Percentiles rank a stretch among this genome's conserved stretches.
Evolutionary conservation across 2,113 vertebrate species (phyloP).

Genomic region (Cephalopterus ornatus): DNA sequence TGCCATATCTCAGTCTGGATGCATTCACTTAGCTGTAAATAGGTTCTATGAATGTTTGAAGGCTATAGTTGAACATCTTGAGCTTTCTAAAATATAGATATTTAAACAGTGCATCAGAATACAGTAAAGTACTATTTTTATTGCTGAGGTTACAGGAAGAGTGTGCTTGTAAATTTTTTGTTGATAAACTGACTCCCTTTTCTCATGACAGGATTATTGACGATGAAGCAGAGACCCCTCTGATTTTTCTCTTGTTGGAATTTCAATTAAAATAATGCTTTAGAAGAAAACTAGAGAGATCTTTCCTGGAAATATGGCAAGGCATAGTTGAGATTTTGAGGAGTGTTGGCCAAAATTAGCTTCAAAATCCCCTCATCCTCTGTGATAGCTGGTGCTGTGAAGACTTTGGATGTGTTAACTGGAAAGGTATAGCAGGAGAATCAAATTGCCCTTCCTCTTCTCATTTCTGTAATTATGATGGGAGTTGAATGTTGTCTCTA

Average conservation of each 20-base stretch:
- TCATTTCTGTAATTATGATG: background rate
- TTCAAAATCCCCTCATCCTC: background rate
- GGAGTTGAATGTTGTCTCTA: background rate
- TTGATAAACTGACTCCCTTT: background rate
- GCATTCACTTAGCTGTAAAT: background rate
- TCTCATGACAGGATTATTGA: background rate
- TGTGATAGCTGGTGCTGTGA: background rate
- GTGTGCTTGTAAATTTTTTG: background rate
- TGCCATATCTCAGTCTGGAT: background rate
- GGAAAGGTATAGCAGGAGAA: background rate
- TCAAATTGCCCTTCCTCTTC: background rate
- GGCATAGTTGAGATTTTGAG: background rate
- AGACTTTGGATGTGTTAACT: background rate
- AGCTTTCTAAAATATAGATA: background rate
- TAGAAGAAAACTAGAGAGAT: background rate
- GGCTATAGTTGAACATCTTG: background rate
- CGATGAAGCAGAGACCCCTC: background rate
- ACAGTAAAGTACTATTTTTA: background rate
- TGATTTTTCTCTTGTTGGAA: background rate
- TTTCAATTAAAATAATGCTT: background rate
- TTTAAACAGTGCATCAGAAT: background rate
- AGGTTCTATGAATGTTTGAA: background rate
- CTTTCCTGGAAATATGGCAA: background rate
- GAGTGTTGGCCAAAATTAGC: background rate
- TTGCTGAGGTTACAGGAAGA: background rate